Evolutionary conservation across 2,113 vertebrate genomes (phyloP).

Genomic region (Brachypodius melanocephalos): DNA sequence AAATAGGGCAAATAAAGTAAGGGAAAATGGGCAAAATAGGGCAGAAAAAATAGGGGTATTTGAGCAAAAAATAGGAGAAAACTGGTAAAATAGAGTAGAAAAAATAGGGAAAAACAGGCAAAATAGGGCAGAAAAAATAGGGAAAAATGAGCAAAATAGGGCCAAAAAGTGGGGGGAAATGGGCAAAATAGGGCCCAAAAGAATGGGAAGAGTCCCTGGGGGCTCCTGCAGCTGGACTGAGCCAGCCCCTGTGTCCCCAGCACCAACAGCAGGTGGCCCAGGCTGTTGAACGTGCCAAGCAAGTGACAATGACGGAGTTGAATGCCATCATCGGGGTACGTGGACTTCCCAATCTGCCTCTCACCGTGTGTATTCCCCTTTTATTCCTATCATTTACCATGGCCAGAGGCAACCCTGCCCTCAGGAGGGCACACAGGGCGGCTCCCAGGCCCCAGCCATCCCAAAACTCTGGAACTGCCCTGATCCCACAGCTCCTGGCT

Average conservation of each 20-base stretch:
- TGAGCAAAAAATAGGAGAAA: no score
- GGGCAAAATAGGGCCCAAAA: fast-evolving
- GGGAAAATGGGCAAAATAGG: no score
- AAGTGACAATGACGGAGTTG: slow-evolving; percentile 98
- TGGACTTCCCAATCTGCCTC: slow-evolving; percentile 99
- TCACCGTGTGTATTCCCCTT: slow-evolving; percentile 97
- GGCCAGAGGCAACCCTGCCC: slow-evolving; percentile 76
- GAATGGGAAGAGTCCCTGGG: fast-evolving
- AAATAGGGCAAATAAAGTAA: no score
- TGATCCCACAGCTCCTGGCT: neutral
- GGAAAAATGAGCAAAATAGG: fast-evolving
- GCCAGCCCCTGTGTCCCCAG: slow-evolving; percentile 57
- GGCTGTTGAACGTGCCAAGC: slow-evolving; percentile 96
- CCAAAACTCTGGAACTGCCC: neutral
- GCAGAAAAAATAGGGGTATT: no score
- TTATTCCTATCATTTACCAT: slow-evolving; percentile 85
- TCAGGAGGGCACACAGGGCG: slow-evolving; percentile 27
- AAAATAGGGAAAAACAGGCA: no score
- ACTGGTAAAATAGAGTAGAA: no score
- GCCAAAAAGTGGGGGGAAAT: no score
- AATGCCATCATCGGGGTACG: slow-evolving; percentile 99
- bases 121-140: no score
- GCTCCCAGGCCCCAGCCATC: neutral
- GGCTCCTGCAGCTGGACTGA: fast-evolving
- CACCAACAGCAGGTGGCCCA: slow-evolving; percentile 99